Conservation (phyloP, 2,113 vertebrate species). For the Apteryx owenii region DNA sequence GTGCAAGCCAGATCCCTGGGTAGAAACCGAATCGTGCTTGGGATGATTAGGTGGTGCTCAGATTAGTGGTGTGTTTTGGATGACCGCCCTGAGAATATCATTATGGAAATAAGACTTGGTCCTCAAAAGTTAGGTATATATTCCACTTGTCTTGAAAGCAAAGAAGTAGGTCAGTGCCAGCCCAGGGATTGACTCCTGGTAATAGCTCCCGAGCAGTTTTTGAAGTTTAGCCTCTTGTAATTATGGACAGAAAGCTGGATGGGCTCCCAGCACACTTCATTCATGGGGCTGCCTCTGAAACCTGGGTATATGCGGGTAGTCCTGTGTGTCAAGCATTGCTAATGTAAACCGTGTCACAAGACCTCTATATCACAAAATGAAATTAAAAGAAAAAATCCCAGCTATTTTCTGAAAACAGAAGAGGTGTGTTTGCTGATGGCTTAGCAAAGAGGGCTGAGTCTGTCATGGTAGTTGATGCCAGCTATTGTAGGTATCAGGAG, state of each 20-base stretch:
- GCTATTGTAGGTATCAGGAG: not conserved
- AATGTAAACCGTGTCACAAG: not conserved
- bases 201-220: not conserved
- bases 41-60: not conserved
- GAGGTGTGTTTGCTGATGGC: rapidly evolving
- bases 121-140: not conserved
- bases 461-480: rapidly evolving
- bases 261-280: rapidly evolving
- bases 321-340: not conserved
- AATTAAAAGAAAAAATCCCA: not conserved
- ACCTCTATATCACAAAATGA: not conserved
- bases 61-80: not conserved
- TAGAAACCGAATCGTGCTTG: not conserved
- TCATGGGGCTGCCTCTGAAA: not conserved
- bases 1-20: not conserved
- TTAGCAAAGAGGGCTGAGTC: not conserved
- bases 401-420: not conserved
- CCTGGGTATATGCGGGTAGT: rapidly evolving
- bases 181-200: not conserved
- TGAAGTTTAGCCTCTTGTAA: not conserved
- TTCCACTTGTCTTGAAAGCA: not conserved
- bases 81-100: not conserved
- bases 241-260: not conserved
- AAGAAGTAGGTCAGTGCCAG: not conserved
- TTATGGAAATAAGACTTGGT: not conserved